These are phyloP conservation scores for Acipenser transmontanus DNA, from an alignment of 2,797 vertebrate species.

Conservation along the genomic window DNA sequence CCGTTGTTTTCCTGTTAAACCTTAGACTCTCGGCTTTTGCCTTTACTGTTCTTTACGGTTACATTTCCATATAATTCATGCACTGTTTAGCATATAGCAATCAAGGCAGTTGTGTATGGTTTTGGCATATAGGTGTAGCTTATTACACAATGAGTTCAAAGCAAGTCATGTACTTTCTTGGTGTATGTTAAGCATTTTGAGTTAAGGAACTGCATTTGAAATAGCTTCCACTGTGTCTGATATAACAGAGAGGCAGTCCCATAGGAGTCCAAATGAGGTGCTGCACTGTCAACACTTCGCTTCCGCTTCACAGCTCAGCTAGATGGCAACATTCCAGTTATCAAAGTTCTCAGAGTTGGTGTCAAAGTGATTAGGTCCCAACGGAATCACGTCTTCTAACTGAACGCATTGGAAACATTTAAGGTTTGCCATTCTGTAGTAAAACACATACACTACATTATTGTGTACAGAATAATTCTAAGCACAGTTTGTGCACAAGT, in stretches of 20 bases:
- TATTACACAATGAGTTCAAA: background rate
- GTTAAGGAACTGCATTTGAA: constrained; percentile 1
- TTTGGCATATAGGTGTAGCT: background rate
- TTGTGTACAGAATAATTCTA: background rate
- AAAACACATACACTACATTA: background rate
- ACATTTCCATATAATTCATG: no score
- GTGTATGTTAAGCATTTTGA: background rate
- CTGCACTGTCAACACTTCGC: background rate
- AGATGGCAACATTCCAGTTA: constrained; percentile 1
- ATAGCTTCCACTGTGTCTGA: background rate
- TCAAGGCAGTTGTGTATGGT: background rate
- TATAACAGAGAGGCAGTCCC: background rate
- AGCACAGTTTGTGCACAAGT: background rate
- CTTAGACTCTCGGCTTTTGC: no score
- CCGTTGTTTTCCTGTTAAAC: no score
- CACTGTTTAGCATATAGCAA: background rate
- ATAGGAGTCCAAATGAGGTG: background rate
- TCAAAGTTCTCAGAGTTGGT: background rate
- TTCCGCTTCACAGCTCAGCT: background rate
- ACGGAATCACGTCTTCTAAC: background rate
- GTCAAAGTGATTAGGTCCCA: background rate
- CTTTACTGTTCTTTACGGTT: no score
- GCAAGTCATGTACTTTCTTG: background rate
- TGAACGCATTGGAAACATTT: background rate
- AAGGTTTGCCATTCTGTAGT: background rate